Evolutionary conservation across 2,888 invertebrate genomes (phyloP), one percentile per base, ranked within the genome.

Genomic region (Orthonevra nobilis): DNA sequence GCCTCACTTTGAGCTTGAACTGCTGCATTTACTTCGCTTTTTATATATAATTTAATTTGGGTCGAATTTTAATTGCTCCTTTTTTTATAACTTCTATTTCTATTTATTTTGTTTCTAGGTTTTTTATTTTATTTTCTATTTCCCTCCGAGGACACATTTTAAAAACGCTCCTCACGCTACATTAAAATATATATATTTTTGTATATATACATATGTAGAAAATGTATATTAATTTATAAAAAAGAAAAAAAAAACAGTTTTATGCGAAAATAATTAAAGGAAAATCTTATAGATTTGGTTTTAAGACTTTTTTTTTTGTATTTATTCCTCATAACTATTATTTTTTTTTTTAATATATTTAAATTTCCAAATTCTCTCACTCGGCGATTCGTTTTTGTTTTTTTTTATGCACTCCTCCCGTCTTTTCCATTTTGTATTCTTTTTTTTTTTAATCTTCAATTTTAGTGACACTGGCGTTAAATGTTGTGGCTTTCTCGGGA

Each of bases 351-450:
- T 54, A n/a, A n/a, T n/a, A n/a, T n/a, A n/a, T n/a, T n/a, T n/a
- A n/a, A n/a, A 34, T 64, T 64, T 64, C 52, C 64, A 64, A 64
- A 56, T 66, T 66, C 56, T 66, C 66, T 66, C 66, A 66, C 66
- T 66, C 66, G 34, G 28, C 30, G 28, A 42, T 52, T 50, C 5
- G 23, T 19, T 14, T 20, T n/a, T 40, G 6, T 20, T 38, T 10
- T 63, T 15, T 30, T 40, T 38, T n/a, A 42, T 42, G n/a, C n/a
- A n/a, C 40, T 30, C 14, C 38, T 30, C 23, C 12, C 61, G 17
- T 23, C 42, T 20, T 14, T 14, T 17, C 6, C 2, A 7, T 20
- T 9, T 58, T 14, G 32, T 20, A n/a, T 50, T 2, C 20, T 20
- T 54, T 30, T n/a, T 42, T 10, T 9, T 32, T n/a, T n/a, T n/a